Conservation (phyloP, 2,113 vertebrate genomes). For the Chaenogobius annularis region DNA sequence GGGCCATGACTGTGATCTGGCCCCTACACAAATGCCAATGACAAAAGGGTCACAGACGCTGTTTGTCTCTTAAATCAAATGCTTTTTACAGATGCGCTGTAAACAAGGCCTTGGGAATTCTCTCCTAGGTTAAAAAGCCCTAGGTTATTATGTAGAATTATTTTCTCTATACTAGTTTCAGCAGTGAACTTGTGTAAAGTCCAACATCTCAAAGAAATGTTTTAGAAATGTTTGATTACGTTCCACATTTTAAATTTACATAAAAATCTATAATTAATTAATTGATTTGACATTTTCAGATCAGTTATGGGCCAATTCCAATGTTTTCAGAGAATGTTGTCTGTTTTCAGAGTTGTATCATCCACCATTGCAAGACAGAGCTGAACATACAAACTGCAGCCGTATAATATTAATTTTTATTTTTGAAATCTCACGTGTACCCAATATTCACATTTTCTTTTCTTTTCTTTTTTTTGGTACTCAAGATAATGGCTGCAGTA, state of each 20-base stretch:
- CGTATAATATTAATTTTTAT: too few species aligned
- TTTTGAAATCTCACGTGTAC: too few species aligned
- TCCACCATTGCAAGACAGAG: not conserved
- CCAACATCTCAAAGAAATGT: too few species aligned
- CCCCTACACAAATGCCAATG: conserved; percentile 45
- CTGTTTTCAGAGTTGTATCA: not conserved
- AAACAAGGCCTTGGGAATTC: conserved; percentile 15
- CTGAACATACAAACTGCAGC: too few species aligned
- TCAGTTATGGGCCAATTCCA: not conserved
- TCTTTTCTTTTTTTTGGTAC: too few species aligned
- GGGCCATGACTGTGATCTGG: conserved; percentile 40
- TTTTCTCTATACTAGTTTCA: too few species aligned
- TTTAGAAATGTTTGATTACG: too few species aligned
- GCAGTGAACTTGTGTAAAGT: too few species aligned
- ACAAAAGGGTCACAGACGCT: conserved; percentile 29
- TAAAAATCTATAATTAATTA: too few species aligned
- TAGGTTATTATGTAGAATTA: not conserved
- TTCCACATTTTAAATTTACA: too few species aligned
- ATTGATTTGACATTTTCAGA: not conserved
- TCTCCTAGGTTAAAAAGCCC: not conserved
- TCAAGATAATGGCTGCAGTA: conserved; percentile 10
- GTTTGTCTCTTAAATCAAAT: conserved; percentile 20
- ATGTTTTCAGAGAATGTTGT: too few species aligned
- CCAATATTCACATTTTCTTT: too few species aligned
- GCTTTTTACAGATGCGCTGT: conserved; percentile 10